Base-by-base conservation (phyloP, 1,140 invertebrate genomes). In the Diachasmimorpha longicaudata region DNA sequence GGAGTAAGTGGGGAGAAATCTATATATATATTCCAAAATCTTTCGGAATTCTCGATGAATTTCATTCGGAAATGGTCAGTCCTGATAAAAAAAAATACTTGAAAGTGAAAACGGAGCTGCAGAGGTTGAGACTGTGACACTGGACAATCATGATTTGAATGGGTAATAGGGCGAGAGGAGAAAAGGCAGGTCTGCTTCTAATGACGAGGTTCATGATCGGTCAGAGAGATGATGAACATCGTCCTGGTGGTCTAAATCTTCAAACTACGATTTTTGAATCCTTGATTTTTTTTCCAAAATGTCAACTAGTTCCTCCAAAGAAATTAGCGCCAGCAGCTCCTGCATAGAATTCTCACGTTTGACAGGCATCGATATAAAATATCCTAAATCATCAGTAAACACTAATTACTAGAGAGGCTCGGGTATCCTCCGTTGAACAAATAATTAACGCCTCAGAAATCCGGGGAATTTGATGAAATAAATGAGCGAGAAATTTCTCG, bases 141-240 rank as follows among this genome's bases (percentile, higher is more conserved):
- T 75, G 82, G 84, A 85, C 85, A 85, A 85, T 81, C 80, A 79
- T 81, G 83, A 85, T 84, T 85, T 85, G 84, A 85, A 85, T 84
- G 84, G 83, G 77, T 83, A 83, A 85, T 83, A 80, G 81, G 77
- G 77, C 81, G 79, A 81, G 79, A 79, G 66, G 70, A 31, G 42
- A 69, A 69, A 25, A 48, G 63, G 70, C 25, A 36, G 37, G 58
- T 66, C 58, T 31, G 58, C 36, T 68, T 77, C 81, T 84, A 84
- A 83, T 83, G 81, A 84, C 79, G 82, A 78, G 72, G 58, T 72
- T 70, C 70, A 73, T 42, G 66, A 68, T 68, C 66, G 66, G 66
- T 19, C 66, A 39, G 4, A 4, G 9, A 68, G 66, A 68, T 68
- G 66, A 68, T 39, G 58, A 11, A 19, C 23, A 63, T 23, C 21